These are phyloP conservation scores for Lophura nycthemera DNA, from an alignment of 2,113 vertebrate species.

Conservation along the genomic window DNA sequence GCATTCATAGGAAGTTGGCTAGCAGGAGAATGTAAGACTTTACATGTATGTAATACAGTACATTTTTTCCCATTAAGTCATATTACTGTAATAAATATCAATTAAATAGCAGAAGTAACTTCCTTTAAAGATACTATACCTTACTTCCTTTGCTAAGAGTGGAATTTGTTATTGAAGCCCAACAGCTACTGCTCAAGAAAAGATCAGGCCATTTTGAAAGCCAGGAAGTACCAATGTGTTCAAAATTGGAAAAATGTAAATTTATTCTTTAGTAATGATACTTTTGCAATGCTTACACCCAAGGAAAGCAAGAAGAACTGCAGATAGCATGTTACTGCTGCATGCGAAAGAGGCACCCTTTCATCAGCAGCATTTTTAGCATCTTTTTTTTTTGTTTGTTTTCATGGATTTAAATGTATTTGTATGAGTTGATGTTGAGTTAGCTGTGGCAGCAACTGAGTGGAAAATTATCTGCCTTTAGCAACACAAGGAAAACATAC, in stretches of 20 bases:
- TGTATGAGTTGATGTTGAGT: not conserved
- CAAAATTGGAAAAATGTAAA: not conserved
- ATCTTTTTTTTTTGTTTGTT: not conserved
- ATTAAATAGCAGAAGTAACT: conserved; percentile 30
- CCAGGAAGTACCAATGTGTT: not conserved
- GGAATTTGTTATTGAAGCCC: conserved; percentile 5
- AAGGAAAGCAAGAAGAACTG: not conserved
- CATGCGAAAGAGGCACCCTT: not conserved
- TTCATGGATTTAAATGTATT: not conserved
- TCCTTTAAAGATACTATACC: not conserved
- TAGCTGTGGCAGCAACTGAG: not conserved
- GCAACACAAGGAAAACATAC: not conserved
- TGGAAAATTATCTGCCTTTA: not conserved
- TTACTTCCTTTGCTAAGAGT: not conserved
- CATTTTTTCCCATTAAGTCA: not conserved
- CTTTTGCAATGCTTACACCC: not conserved
- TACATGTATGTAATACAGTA: not conserved
- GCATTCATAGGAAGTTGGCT: conserved; percentile 9
- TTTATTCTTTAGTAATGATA: not conserved
- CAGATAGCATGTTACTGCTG: not conserved
- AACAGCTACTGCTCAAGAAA: not conserved
- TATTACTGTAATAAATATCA: conserved; percentile 14
- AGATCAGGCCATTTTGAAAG: not conserved
- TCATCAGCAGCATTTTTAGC: not conserved
- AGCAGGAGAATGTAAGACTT: not conserved